A percentile compares a stretch with the other conserved stretches of the same genome.
These are phyloP conservation scores for Phoxinus dragarum DNA, from an alignment of 2,797 vertebrate genomes.

Conservation along the genomic window DNA sequence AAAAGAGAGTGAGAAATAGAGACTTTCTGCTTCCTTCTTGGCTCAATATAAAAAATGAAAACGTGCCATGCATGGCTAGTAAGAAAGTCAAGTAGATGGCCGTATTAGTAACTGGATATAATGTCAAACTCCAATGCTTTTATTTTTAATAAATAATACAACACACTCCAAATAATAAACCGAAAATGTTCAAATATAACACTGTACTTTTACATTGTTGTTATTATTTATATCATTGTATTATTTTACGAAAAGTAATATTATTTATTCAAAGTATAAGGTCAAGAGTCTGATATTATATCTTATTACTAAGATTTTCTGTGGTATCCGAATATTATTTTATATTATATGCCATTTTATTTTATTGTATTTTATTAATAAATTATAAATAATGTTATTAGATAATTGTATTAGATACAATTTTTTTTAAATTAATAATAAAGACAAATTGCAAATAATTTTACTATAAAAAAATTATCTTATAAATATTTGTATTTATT, in stretches of 20 bases:
- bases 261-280: background rate
- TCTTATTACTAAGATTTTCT: background rate
- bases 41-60: background rate
- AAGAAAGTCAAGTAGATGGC: background rate
- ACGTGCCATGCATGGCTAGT: background rate
- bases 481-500: background rate
- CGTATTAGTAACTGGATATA: background rate
- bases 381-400: background rate
- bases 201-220: background rate
- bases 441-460: background rate
- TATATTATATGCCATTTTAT: background rate
- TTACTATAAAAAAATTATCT: background rate
- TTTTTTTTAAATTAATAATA: background rate
- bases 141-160: background rate
- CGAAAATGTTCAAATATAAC: background rate
- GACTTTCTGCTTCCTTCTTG: background rate
- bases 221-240: background rate
- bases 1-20: slow-evolving; percentile 11
- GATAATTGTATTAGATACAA: background rate
- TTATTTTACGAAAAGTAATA: background rate
- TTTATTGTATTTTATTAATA: background rate
- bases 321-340: background rate
- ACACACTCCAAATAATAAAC: background rate
- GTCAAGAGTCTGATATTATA: background rate
- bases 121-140: background rate